These are phyloP conservation scores for Halocaridina rubra DNA, from an alignment of 2,888 invertebrate genomes.

Conservation along the genomic window DNA sequence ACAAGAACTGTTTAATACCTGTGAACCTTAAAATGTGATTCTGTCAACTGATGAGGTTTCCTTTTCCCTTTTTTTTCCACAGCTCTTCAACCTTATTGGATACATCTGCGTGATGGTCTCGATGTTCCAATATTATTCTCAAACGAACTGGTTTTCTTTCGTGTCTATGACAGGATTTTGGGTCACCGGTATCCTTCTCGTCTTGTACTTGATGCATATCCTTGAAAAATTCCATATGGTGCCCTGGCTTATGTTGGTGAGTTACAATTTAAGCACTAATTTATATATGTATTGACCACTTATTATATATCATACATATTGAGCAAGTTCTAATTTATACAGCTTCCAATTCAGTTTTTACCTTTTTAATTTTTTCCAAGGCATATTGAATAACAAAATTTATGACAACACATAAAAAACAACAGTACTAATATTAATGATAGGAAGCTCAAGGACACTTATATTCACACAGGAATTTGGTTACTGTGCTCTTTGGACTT, in stretches of 20 bases:
- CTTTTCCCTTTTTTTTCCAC: neutral
- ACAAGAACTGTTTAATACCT: no score
- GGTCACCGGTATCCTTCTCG: constrained; percentile 83
- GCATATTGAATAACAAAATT: no score
- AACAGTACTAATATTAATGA: neutral
- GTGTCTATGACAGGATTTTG: constrained; percentile 87
- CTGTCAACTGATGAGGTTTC: neutral
- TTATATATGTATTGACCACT: neutral
- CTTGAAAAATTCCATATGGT: constrained; percentile 86
- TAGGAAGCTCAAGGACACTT: neutral
- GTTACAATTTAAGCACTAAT: neutral
- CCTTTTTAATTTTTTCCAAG: neutral
- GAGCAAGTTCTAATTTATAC: neutral
- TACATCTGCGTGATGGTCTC: constrained; percentile 84
- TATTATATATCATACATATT: neutral
- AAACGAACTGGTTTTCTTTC: constrained; percentile 81
- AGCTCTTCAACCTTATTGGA: constrained; percentile 73
- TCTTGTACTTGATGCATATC: constrained; percentile 85
- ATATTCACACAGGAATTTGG: constrained; percentile 74
- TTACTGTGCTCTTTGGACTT: constrained; percentile 80
- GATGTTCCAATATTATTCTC: constrained; percentile 71
- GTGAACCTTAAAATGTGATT: neutral
- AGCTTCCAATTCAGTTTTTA: neutral
- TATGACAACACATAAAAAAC: no score
- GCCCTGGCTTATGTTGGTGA: constrained; percentile 77